A percentile compares a stretch with the other conserved stretches of the same genome.
phyloP scores from a whole-genome alignment of 2,797 vertebrate genomes.

The Calcarius lapponicus region DNA sequence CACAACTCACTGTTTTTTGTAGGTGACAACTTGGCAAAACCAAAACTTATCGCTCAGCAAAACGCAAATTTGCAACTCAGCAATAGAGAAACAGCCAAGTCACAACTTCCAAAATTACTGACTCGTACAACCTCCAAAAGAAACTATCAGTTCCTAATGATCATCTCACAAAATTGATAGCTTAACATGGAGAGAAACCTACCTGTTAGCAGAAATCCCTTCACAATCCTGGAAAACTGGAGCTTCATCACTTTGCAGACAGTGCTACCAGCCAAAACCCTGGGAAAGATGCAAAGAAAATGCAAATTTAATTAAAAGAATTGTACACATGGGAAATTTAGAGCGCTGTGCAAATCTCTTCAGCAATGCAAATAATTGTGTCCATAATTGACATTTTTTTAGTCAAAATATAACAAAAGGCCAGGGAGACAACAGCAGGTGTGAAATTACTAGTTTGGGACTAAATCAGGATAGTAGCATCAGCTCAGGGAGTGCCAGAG shows the following conservation, averaged over 20 bases:
- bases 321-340: background rate
- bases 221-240: background rate
- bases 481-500: background rate
- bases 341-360: background rate
- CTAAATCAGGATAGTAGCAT: background rate
- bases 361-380: background rate
- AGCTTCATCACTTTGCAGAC: background rate
- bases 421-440: background rate
- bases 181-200: fast-evolving
- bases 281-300: background rate
- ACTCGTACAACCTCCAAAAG: background rate
- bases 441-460: background rate
- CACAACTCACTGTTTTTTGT: background rate
- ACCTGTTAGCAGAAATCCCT: background rate
- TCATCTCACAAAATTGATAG: background rate
- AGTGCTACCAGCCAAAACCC: background rate
- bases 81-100: background rate
- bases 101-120: background rate
- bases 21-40: constrained; percentile 20
- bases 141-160: background rate
- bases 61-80: background rate
- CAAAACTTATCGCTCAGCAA: background rate
- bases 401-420: background rate
- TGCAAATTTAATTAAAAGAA: constrained; percentile 28
- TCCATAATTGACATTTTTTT: background rate